Conservation (phyloP, 2,113 vertebrate species). For the Spea bombifrons region DNA sequence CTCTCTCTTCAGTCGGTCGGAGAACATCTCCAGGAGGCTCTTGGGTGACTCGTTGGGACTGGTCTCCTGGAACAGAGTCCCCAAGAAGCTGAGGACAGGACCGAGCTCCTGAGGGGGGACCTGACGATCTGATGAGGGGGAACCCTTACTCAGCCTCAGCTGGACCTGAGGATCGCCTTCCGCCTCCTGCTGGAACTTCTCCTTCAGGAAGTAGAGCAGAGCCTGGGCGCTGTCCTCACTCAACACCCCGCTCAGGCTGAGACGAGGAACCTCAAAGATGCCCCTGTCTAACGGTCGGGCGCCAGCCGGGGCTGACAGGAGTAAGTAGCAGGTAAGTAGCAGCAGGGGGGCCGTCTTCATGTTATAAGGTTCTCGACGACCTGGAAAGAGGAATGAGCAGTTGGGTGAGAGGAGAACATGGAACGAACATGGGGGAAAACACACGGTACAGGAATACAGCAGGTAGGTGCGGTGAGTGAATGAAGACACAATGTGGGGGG, state of each 20-base stretch:
- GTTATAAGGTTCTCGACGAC: constrained; percentile 34
- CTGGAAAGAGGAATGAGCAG: background rate
- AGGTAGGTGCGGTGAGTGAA: too few species aligned
- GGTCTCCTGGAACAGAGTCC: constrained; percentile 21
- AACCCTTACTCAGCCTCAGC: constrained; percentile 50
- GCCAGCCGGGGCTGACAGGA: constrained; percentile 60
- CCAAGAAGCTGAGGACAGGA: background rate
- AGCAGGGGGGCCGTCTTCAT: constrained; percentile 67
- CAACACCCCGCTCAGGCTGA: constrained; percentile 58
- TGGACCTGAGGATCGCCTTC: constrained; percentile 48
- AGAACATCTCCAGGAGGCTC: constrained; percentile 48
- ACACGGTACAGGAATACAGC: background rate
- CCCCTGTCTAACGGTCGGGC: constrained; percentile 60
- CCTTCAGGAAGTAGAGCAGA: constrained; percentile 57
- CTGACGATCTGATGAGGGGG: constrained; percentile 50
- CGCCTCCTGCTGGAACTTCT: constrained; percentile 58
- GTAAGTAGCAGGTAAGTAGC: constrained; percentile 64
- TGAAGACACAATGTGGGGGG: too few species aligned
- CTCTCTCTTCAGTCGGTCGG: constrained; percentile 66
- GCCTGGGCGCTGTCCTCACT: constrained; percentile 56
- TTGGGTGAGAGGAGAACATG: background rate
- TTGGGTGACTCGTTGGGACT: constrained; percentile 46
- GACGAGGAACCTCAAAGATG: constrained; percentile 54
- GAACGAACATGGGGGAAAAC: background rate
- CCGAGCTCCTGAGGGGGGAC: constrained; percentile 6